These are phyloP conservation scores for Pseudomyrmex concolor DNA, from an alignment of 1,140 invertebrate genomes.

Conservation along the genomic window DNA sequence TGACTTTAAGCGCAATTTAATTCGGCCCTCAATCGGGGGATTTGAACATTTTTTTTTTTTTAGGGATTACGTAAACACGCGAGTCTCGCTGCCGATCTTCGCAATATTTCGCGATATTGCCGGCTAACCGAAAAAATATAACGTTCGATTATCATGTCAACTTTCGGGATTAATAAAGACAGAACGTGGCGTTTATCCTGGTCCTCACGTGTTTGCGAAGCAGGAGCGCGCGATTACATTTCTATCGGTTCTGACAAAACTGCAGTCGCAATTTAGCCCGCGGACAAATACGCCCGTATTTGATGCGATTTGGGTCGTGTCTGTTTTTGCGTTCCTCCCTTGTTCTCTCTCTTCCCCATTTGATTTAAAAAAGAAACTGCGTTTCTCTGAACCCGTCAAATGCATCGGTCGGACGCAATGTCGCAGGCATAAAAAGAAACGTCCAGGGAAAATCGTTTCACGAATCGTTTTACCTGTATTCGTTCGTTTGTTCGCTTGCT, in stretches of 20 bases:
- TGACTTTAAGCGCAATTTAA: background rate
- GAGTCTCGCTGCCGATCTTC: background rate
- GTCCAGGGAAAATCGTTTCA: constrained; percentile 22
- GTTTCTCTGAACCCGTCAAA: constrained; percentile 29
- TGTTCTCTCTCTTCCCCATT: background rate
- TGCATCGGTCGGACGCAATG: constrained; percentile 23
- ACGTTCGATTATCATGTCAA: background rate
- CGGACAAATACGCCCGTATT: constrained; percentile 49
- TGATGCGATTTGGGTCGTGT: constrained; percentile 42
- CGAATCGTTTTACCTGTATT: constrained; percentile 26
- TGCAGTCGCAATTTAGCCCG: constrained; percentile 33
- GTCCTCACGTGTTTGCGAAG: background rate
- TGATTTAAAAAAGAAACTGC: constrained; percentile 50
- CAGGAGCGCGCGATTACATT: constrained; percentile 19
- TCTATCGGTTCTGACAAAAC: constrained; percentile 28
- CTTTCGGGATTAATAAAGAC: background rate
- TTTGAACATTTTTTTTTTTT: constrained; percentile 1
- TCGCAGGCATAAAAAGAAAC: constrained; percentile 37
- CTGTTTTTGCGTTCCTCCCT: constrained; percentile 15
- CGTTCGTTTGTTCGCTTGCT: background rate
- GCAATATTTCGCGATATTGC: background rate
- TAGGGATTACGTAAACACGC: background rate
- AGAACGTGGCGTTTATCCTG: background rate
- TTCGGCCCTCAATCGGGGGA: background rate
- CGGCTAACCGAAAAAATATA: background rate